Conservation (phyloP, 2,113 vertebrate genomes). For the Callorhinus ursinus region DNA sequence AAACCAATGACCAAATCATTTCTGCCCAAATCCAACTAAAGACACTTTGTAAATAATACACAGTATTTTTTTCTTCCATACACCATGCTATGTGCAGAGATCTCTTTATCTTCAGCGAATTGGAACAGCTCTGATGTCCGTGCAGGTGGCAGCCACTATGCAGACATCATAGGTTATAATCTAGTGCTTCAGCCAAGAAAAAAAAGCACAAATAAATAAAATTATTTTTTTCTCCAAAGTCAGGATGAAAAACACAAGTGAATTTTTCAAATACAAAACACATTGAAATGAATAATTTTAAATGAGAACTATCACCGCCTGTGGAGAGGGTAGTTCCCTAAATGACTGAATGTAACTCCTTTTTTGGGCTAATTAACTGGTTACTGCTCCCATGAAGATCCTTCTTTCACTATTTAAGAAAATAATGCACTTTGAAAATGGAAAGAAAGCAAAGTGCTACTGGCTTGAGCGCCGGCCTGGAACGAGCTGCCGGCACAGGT, state of each 20-base stretch:
- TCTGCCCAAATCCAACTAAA: not conserved
- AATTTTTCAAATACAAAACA: not conserved
- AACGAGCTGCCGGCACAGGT: accelerated
- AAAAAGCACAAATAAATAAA: not conserved
- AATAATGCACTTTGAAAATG: not conserved
- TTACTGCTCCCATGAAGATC: not conserved
- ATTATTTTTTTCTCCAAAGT: not conserved
- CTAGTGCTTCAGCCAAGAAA: not conserved
- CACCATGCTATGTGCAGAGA: not conserved
- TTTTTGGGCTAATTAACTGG: not conserved
- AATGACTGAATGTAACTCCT: not conserved
- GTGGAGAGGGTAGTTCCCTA: not conserved
- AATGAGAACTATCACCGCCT: not conserved
- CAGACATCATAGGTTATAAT: not conserved
- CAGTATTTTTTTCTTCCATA: not conserved
- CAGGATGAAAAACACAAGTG: not conserved
- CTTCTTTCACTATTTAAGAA: not conserved
- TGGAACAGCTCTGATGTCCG: not conserved
- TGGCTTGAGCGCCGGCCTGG: accelerated
- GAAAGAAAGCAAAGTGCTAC: not conserved
- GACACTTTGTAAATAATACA: not conserved
- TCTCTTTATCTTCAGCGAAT: not conserved
- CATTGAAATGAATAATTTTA: not conserved
- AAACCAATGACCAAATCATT: not conserved
- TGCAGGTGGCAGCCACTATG: no score